These are phyloP conservation scores for Drosophila dives DNA, from an alignment of 2,888 invertebrate species.

Conservation along the genomic window DNA sequence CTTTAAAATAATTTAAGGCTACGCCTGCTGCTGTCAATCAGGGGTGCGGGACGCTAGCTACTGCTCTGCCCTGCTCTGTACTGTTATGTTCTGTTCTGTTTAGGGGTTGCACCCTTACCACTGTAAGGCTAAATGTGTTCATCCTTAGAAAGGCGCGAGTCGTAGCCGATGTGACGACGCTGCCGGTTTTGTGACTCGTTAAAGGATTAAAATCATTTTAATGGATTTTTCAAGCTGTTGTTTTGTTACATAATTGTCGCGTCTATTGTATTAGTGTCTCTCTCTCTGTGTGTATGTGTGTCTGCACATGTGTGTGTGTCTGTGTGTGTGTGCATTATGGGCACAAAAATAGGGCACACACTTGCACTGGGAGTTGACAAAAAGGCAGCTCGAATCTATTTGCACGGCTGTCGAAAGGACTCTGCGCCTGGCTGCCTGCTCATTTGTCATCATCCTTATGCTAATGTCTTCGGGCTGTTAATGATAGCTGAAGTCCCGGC, in stretches of 20 bases:
- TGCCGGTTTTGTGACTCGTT: slow-evolving; percentile 78
- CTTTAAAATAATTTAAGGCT: slow-evolving; percentile 79
- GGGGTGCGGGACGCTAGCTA: slow-evolving; percentile 4
- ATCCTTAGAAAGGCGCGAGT: slow-evolving; percentile 35
- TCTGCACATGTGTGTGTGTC: slow-evolving; percentile 9
- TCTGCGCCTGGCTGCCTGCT: slow-evolving; percentile 45
- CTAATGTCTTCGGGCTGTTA: slow-evolving; percentile 66
- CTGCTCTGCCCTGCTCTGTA: neutral
- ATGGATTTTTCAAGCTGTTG: slow-evolving; percentile 83
- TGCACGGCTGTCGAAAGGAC: slow-evolving; percentile 44
- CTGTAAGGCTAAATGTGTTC: slow-evolving; percentile 47
- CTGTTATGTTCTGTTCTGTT: slow-evolving; percentile 3
- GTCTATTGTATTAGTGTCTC: slow-evolving; percentile 52
- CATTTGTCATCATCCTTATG: slow-evolving; percentile 76
- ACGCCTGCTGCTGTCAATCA: slow-evolving; percentile 54
- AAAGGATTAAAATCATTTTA: slow-evolving; percentile 84
- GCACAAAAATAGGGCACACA: slow-evolving; percentile 73
- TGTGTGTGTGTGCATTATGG: slow-evolving; percentile 39
- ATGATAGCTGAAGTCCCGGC: slow-evolving; percentile 28
- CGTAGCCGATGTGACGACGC: slow-evolving; percentile 29
- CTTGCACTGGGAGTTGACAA: slow-evolving; percentile 34
- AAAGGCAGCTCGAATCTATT: slow-evolving; percentile 48
- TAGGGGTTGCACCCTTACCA: slow-evolving; percentile 41
- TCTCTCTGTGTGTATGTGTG: slow-evolving; percentile 26
- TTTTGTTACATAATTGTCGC: slow-evolving; percentile 78